Base-by-base conservation (phyloP, 1,140 invertebrate genomes). In the Bombyx mandarina region DNA sequence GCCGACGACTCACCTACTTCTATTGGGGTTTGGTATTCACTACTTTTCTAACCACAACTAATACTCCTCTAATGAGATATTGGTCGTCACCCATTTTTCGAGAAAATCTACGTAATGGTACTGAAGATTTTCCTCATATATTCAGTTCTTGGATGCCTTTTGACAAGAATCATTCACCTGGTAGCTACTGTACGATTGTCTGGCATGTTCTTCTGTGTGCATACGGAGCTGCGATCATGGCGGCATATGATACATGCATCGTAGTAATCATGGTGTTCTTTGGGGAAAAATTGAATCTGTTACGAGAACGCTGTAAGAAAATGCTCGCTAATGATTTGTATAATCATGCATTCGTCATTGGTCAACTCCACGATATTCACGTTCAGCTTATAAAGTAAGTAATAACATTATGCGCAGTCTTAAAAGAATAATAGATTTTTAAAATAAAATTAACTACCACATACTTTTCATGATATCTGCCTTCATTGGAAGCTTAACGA, bases 191-290 rank as follows among this genome's bases (percentile, higher is more conserved):
- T 0, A 80, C 74, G n/a, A 65, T 84, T 22, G 8, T 71, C 0
- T 77, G 71, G 64, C 82, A 86, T 52, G 56, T 61, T 8, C 22
- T 63, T 6, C 10, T 79, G 1, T 79, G 73, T 58, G 61, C 62
- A 2, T 77, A 74, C 53, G 82, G 82, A 10, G 73, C 65, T 49
- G 44, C 56, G 9, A 69, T 78, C 35, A 76, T 84, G 74, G 67
- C 69, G 2, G 63, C 75, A 7, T 86, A 76, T 58, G 82, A 86
- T 46, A 71, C 74, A 0, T 73, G 53, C 22, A 58, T 74, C 7
- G 60, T 86, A 5, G 77, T 82, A 0, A 63, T 77, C 2, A 73
- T 86, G 72, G 71, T 82, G n/a, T 84, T 80, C 54, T 82, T 86
- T 58, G 73, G 75, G 35, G 81, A 78, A 10, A 82, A 77, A 50